Conservation (phyloP, 2,113 vertebrate genomes). For the Malurus melanocephalus region DNA sequence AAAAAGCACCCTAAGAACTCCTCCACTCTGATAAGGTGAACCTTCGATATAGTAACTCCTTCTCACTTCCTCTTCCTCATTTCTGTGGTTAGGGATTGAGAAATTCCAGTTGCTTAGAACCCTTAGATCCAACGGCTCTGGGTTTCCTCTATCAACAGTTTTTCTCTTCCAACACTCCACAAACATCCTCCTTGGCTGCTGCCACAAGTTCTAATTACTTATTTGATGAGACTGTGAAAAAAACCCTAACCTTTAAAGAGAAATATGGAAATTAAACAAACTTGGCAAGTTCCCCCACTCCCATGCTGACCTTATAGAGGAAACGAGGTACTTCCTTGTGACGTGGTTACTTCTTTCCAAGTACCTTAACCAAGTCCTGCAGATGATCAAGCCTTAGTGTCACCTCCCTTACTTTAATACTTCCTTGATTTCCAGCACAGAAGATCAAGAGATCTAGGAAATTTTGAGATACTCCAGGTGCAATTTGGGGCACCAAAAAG, state of each 20-base stretch:
- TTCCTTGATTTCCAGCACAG: neutral
- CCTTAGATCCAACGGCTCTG: slow-evolving; percentile 20
- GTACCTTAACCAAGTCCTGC: neutral
- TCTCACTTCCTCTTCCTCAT: slow-evolving; percentile 57
- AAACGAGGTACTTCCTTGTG: neutral
- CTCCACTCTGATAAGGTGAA: neutral
- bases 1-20: neutral
- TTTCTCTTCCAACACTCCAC: slow-evolving; percentile 1
- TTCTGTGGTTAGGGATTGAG: slow-evolving; percentile 57
- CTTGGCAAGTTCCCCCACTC: neutral
- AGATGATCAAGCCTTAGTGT: neutral
- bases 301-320: neutral
- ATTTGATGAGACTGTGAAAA: neutral
- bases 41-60: neutral
- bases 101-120: slow-evolving; percentile 44
- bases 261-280: neutral
- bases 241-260: neutral
- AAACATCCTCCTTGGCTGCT: neutral
- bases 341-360: neutral
- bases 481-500: neutral
- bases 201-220: neutral
- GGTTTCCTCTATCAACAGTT: slow-evolving; percentile 34
- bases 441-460: neutral
- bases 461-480: neutral
- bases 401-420: neutral